Conservation (phyloP, 2,797 vertebrate species). For the Spinus olivaceus region DNA sequence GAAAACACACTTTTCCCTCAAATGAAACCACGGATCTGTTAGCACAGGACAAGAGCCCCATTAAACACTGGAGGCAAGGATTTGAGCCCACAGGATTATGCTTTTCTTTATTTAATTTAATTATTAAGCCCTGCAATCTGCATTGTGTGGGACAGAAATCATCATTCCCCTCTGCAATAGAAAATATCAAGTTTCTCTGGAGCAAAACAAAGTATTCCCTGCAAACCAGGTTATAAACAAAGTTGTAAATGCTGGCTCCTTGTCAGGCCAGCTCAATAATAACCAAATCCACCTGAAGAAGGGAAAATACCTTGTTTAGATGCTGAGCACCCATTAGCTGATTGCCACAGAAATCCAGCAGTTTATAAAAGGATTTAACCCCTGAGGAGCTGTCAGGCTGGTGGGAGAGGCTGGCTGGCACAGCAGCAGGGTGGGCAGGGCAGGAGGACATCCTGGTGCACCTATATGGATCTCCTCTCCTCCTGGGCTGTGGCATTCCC, state of each 20-base stretch:
- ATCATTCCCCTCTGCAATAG: neutral
- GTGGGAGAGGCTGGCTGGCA: neutral
- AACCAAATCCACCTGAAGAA: neutral
- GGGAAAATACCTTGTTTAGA: neutral
- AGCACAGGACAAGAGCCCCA: neutral
- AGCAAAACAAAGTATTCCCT: slow-evolving; percentile 20
- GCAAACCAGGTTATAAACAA: slow-evolving; percentile 8
- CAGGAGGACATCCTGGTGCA: accelerated
- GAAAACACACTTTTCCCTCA: slow-evolving; percentile 28
- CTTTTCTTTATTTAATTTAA: neutral
- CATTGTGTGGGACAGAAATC: neutral
- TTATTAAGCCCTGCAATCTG: neutral
- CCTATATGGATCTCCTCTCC: neutral
- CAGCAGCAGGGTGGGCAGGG: neutral
- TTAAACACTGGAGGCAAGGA: neutral
- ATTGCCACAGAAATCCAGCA: slow-evolving; percentile 8
- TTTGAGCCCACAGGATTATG: neutral
- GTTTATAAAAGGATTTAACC: neutral
- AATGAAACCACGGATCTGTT: neutral
- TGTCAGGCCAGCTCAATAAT: neutral
- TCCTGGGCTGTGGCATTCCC: neutral
- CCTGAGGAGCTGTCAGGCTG: neutral
- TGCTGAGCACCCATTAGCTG: slow-evolving; percentile 48
- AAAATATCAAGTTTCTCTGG: neutral
- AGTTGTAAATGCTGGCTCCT: neutral